Evolutionary conservation across 1,140 invertebrate genomes (phyloP), one percentile per base, ranked within the genome.

Genomic region (Cydia pomonella): DNA sequence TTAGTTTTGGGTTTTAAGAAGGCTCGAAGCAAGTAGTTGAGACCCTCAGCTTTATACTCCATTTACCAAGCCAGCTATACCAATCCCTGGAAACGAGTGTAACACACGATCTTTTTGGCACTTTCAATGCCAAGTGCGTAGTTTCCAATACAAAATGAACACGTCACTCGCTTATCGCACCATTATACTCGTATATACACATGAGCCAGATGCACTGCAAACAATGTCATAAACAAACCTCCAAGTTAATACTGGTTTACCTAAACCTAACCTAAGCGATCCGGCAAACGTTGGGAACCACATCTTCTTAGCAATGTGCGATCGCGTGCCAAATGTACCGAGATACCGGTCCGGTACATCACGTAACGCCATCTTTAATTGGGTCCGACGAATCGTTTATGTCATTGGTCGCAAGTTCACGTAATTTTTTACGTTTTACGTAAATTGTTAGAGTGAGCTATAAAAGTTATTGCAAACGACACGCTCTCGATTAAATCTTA

Each of bases 301-400:
- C 53, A 23, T n/a, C 18, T 16, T n/a, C 18, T 10, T 59, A 23
- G 21, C 21, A 59, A 59, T 82, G 76, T 81, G 77, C 74, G 74
- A 64, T 84, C 79, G 78, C 83, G 77, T 82, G 79, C 75, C 74
- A 79, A 81, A 77, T 77, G 78, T 75, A 79, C 69, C 79, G 76
- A 74, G 47, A n/a, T 23, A 80, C 77, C 74, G 76, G 75, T 53
- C 59, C 76, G 79, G 77, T 77, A 78, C 69, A 73, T 75, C 53
- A 78, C 76, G 77, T 79, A 75, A 82, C 76, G 79, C 78, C 77
- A 75, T 66, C 66, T 72, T 75, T 81, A 79, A 84, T 81, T 82
- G 79, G 74, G 47, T 77, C 25, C 62, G 75, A 80, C 80, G 77
- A 84, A 82, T 85, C 75, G 75, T 77, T 85, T 85, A 80, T 84